Evolutionary conservation across 2,113 vertebrate genomes (phyloP).

Genomic region (Trematomus loennbergii): DNA sequence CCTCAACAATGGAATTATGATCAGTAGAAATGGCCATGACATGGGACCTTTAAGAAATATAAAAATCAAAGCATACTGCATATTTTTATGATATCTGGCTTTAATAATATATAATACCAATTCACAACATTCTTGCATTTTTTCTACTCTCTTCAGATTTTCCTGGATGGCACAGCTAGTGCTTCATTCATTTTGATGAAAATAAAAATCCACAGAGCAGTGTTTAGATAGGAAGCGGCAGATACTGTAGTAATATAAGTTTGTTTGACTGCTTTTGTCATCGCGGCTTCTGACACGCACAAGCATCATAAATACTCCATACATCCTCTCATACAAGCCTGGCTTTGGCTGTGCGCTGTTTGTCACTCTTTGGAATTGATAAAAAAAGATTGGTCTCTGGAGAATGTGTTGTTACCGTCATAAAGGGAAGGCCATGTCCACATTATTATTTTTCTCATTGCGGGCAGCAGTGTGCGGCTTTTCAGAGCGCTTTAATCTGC

Average conservation of each 20-base stretch:
- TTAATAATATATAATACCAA: background rate
- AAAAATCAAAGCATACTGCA: background rate
- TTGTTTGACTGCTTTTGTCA: conserved; percentile 79
- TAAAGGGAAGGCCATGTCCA: conserved; percentile 85
- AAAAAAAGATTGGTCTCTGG: conserved; percentile 82
- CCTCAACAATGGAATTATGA: too few species aligned
- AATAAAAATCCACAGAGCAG: conserved; percentile 44
- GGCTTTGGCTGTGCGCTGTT: conserved; percentile 73
- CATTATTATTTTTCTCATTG: conserved; percentile 83
- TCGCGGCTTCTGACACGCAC: conserved; percentile 66
- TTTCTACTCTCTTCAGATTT: conserved; percentile 32
- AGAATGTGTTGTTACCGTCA: conserved; percentile 82
- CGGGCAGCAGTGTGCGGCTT: conserved; percentile 74
- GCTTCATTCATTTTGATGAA: conserved; percentile 54
- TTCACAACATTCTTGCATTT: conserved; percentile 20
- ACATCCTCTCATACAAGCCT: conserved; percentile 69
- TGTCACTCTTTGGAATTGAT: conserved; percentile 80
- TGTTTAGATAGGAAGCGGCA: conserved; percentile 54
- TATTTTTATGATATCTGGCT: background rate
- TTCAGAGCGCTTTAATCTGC: conserved; percentile 84
- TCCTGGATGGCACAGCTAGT: conserved; percentile 28
- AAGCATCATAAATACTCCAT: conserved; percentile 78
- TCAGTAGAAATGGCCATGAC: too few species aligned
- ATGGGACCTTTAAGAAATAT: background rate
- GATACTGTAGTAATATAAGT: conserved; percentile 53